phyloP scores from a whole-genome alignment of 2,797 vertebrate species.

The Sebastes glaucus region DNA sequence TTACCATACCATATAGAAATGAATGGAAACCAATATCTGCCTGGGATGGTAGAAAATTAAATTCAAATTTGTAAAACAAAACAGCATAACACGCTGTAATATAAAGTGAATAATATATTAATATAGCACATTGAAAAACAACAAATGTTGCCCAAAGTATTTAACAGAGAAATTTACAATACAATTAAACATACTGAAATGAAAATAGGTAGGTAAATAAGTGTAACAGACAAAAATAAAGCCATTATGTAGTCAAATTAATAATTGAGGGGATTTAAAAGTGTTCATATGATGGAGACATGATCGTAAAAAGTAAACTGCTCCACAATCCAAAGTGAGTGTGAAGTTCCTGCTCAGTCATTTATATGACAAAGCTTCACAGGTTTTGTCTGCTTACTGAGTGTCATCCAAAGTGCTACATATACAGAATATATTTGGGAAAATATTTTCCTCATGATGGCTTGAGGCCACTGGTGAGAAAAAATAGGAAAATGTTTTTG shows the following conservation, averaged over 20 bases:
- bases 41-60: neutral
- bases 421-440: neutral
- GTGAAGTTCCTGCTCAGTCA: neutral
- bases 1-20: neutral
- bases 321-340: neutral
- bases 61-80: neutral
- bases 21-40: neutral
- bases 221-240: neutral
- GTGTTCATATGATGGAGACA: neutral
- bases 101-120: neutral
- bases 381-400: neutral
- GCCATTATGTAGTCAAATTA: neutral
- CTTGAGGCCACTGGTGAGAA: neutral
- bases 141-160: neutral
- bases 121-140: neutral
- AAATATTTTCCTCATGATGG: constrained; percentile 7
- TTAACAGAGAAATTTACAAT: neutral
- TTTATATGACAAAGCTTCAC: neutral
- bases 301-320: neutral
- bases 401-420: neutral
- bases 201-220: neutral
- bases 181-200: neutral
- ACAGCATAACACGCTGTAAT: neutral
- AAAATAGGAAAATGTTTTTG: constrained; percentile 5
- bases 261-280: neutral